Conservation (phyloP, 2,113 vertebrate genomes). For the Trematomus loennbergii region DNA sequence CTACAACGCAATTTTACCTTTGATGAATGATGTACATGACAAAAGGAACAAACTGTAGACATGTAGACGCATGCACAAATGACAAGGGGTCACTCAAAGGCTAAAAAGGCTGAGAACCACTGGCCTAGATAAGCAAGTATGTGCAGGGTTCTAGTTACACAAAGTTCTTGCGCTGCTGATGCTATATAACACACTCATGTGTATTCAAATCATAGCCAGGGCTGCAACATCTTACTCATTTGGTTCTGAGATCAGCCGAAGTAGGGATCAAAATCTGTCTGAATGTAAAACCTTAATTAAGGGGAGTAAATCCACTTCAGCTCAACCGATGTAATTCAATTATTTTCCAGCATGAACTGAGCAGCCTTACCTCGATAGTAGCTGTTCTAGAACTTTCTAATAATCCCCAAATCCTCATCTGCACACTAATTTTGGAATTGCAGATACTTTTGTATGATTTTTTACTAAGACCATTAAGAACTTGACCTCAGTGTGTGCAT, state of each 20-base stretch:
- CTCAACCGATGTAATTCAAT: neutral
- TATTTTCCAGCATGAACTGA: neutral
- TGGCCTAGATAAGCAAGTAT: neutral
- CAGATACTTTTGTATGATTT: neutral
- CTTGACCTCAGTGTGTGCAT: neutral
- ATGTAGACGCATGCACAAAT: neutral
- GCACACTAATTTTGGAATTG: no score
- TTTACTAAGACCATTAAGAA: no score
- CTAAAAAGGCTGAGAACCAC: neutral
- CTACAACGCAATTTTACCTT: neutral
- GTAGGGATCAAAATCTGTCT: neutral
- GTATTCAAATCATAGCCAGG: neutral
- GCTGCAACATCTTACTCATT: neutral
- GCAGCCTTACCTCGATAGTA: neutral
- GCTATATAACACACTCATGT: neutral
- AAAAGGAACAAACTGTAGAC: neutral
- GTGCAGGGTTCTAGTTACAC: neutral
- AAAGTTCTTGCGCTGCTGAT: neutral
- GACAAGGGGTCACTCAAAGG: neutral
- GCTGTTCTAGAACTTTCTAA: neutral
- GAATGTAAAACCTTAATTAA: neutral
- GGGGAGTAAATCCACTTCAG: neutral
- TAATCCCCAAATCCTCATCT: neutral
- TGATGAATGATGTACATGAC: neutral
- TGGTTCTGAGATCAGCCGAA: neutral